Base-by-base conservation (phyloP, 1,140 invertebrate species). In the Periplaneta americana region DNA sequence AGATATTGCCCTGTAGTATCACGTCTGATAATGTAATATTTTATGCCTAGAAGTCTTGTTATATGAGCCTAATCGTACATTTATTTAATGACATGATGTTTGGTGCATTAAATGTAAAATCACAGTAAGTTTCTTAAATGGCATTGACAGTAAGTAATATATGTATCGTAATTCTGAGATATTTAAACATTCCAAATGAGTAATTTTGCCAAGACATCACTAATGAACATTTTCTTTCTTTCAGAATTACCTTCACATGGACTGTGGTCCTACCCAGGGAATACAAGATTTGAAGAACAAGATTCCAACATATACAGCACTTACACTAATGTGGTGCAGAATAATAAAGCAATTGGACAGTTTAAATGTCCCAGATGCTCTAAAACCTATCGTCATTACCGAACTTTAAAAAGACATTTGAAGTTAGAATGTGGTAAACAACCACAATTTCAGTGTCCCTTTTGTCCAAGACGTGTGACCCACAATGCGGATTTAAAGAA, bases 361-460 rank as follows among this genome's bases (percentile, higher is more conserved):
- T 86, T 86, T 82, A 81, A 81, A 1, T 87, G 86, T 74, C 81
- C 81, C 17, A 34, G 66, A 22, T 82, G 81, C 28, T 34, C 31
- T 15, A 74, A 81, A 57, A 11, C 28, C 3, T 81, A 81, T 18
- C 80, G 15, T 34, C 57, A 36, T 32, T 75, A 32, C 22, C 34
- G 75, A 32, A 82, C 88, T 0, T 82, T 91, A 0, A 87, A 86
- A 85, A 85, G 91, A 48, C 91, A 92, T 82, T 86, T 89, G 78
- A 87, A 90, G 74, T 91, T 91, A 77, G 91, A 92, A 82, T 92
- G 92, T 83, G 90, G 90, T 3, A 87, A 90, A 31, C 89, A 91
- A 74, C 90, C 90, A 0, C 87, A 89, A 80, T 91, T 91, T 83
- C 82, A 82, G 2, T 92, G 91, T 82, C 83, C 84, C 10, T 37